These are phyloP conservation scores for Phoebastria nigripes DNA, from an alignment of 2,797 vertebrate species.

Conservation along the genomic window DNA sequence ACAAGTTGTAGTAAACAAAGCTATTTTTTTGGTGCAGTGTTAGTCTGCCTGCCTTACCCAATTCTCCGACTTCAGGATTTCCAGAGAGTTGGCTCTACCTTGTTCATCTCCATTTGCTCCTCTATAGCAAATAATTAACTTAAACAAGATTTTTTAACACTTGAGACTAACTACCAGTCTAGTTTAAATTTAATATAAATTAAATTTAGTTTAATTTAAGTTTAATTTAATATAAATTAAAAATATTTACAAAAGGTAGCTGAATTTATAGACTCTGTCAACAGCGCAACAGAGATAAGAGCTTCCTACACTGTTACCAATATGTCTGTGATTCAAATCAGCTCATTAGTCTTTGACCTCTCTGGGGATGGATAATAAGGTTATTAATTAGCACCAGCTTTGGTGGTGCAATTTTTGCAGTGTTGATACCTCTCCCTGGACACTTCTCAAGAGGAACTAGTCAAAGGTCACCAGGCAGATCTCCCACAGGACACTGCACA, in stretches of 20 bases:
- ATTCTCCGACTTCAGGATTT: not conserved
- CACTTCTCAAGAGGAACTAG: not conserved
- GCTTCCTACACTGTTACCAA: not conserved
- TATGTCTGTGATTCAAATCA: not conserved
- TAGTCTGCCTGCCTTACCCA: not conserved
- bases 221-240: not conserved
- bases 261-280: not conserved
- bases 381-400: constrained; percentile 18
- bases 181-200: not conserved
- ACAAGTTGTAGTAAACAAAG: constrained; percentile 6
- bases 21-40: not conserved
- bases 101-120: not conserved
- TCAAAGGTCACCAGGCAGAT: not conserved
- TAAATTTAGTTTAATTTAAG: not conserved
- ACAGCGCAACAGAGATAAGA: not conserved
- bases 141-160: not conserved
- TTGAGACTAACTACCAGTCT: not conserved
- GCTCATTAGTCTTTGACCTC: constrained; percentile 17
- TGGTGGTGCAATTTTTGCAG: not conserved
- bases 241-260: not conserved
- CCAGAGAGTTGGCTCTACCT: not conserved
- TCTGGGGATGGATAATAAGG: constrained; percentile 7
- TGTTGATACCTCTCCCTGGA: not conserved
- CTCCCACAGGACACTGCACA: not conserved
- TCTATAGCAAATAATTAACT: not conserved